Base-by-base conservation (phyloP, 2,888 invertebrate genomes). In the Trichogramma dendrolimi region DNA sequence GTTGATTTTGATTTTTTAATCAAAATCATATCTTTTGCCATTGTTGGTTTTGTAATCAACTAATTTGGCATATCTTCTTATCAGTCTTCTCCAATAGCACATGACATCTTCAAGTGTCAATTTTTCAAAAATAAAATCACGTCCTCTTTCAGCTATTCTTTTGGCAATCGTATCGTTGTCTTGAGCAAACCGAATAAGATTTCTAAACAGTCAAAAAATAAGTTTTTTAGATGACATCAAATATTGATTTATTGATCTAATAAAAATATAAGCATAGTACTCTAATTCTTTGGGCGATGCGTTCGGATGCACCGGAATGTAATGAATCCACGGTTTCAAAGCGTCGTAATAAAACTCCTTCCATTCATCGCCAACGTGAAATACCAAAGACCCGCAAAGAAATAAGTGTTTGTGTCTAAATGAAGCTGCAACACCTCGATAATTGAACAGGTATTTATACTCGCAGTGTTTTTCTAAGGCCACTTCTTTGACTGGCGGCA, bases 321-420 rank as follows among this genome's bases (percentile, higher is more conserved):
- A 98, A 80, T 98, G 97, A 48, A 95, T 86, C 97, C 97, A 97
- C 0, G 96, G 96, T 77, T 90, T 91, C 72, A 98, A 80, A 7
- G 89, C 86, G 4, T 88, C 84, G 76, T 98, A 98, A 79, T 94
- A 98, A 79, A 97, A 98, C 81, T 98, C 97, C 47, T 87, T 81
- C 96, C 96, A 97, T 67, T 95, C 92, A 70, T 91, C 84, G 0
- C 96, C 96, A 2, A 96, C 94, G 78, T 97, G 96, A 73, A 96
- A 93, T 0, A 98, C 92, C 47, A 96, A 79, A 0, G 96, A 96
- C 71, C 89, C 88, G 76, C 97, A 98, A 0, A 97, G 81, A 73
- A 97, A 94, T 49, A 98, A 83, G 81, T 97, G 96, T 77, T 96
- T 96, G 58, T 96, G 87, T n/a, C 97, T 85, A 75, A 98, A 98